A percentile compares a stretch with the other conserved stretches of the same genome.
phyloP scores from a whole-genome alignment of 1,140 invertebrate species.

The Drosophila athabasca region DNA sequence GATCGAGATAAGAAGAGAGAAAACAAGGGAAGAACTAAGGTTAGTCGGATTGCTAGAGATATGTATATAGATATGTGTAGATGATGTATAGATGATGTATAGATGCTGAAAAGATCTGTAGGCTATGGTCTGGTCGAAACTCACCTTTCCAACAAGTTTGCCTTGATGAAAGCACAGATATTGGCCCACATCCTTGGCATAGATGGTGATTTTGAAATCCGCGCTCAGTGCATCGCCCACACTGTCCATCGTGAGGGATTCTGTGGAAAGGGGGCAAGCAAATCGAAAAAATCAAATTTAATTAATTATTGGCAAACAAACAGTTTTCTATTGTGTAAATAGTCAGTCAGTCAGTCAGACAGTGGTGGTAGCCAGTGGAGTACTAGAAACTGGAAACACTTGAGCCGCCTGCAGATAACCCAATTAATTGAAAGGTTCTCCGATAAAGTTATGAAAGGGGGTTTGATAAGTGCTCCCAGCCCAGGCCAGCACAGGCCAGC shows the following conservation, averaged over 20 bases:
- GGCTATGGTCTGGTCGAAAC: conserved; percentile 5
- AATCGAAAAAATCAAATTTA: conserved; percentile 55
- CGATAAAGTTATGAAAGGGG: conserved; percentile 75
- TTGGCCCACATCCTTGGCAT: conserved; percentile 71
- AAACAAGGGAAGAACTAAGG: conserved; percentile 1
- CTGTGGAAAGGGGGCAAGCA: conserved; percentile 40
- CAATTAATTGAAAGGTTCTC: conserved; percentile 80
- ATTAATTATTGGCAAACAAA: conserved; percentile 70
- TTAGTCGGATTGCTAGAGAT: background rate
- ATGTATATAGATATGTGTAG: no score
- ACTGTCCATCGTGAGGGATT: conserved; percentile 72
- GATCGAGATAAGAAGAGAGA: background rate
- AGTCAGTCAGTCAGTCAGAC: conserved; percentile 23
- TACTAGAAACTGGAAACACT: conserved; percentile 28
- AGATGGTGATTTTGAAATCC: conserved; percentile 76
- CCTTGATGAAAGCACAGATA: conserved; percentile 73
- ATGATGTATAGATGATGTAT: no score
- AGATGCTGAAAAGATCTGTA: no score
- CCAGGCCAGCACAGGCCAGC: no score
- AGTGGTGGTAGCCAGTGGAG: background rate
- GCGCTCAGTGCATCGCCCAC: conserved; percentile 66
- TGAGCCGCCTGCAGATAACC: conserved; percentile 64
- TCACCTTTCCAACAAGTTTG: conserved; percentile 81
- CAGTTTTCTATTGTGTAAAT: conserved; percentile 58
- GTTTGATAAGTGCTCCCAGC: conserved; percentile 57